Evolutionary conservation across 2,888 invertebrate species (phyloP).

Genomic region (Kryphioiulus occultus): DNA sequence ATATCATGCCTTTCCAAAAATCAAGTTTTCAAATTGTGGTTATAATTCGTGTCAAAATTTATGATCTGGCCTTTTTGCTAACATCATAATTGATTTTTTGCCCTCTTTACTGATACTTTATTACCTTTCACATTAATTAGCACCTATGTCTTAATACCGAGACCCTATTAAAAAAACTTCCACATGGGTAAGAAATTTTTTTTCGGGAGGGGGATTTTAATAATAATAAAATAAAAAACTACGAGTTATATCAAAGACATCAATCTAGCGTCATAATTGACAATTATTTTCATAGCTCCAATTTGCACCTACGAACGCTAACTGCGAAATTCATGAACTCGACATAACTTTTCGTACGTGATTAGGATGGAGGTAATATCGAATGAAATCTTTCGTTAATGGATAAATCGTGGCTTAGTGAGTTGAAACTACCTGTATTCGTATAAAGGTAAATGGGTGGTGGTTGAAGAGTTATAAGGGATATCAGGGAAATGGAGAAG

Average conservation of each 20-base stretch:
- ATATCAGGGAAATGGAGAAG: background rate
- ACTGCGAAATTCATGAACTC: background rate
- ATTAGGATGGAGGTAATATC: background rate
- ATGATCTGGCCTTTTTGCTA: background rate
- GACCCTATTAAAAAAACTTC: background rate
- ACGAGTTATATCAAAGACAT: background rate
- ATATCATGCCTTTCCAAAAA: background rate
- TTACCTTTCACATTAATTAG: slow-evolving; percentile 8
- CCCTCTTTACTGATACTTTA: background rate
- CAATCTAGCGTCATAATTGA: background rate
- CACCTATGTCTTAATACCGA: background rate
- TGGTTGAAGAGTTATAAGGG: background rate
- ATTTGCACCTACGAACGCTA: background rate
- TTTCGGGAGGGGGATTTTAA: background rate
- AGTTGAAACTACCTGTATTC: background rate
- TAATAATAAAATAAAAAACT: background rate
- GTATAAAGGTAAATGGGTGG: background rate
- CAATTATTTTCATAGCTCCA: background rate
- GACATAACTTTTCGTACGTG: background rate
- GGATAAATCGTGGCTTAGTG: background rate
- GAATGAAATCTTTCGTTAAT: background rate
- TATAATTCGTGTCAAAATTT: slow-evolving; percentile 4
- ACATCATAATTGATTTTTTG: slow-evolving; percentile 15
- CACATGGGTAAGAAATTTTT: background rate
- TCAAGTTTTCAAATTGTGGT: slow-evolving; percentile 32